A percentile compares a stretch with the other conserved stretches of the same genome.
Evolutionary conservation across 2,888 invertebrate species (phyloP).

Genomic region (Thysanoteuthis rhombus): DNA sequence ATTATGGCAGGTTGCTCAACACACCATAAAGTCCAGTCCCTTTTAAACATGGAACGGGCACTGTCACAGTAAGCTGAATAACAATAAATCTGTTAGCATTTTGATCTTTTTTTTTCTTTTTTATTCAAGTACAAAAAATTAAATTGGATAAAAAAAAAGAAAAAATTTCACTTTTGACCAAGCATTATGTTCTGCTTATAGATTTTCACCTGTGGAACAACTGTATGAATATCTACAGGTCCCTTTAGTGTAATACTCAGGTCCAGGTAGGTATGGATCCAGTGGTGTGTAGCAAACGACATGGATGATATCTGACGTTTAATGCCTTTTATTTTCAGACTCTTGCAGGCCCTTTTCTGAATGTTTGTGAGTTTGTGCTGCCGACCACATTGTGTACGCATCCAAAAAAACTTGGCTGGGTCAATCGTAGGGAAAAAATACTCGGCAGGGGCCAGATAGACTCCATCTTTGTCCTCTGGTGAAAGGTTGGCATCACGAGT

Average conservation of each 20-base stretch:
- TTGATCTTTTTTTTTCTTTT: neutral
- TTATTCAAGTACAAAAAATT: too few relatives aligned
- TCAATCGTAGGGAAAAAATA: constrained; percentile 60
- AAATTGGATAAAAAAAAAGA: too few relatives aligned
- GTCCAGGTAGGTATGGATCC: constrained; percentile 59
- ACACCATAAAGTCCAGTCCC: too few relatives aligned
- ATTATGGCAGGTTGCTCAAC: too few relatives aligned
- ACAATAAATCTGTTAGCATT: too few relatives aligned
- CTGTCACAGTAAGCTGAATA: too few relatives aligned
- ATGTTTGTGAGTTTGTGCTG: constrained; percentile 45
- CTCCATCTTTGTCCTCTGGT: constrained; percentile 42
- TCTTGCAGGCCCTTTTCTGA: constrained; percentile 52
- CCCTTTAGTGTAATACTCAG: constrained; percentile 48
- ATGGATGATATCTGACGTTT: constrained; percentile 44
- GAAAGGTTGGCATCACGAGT: constrained; percentile 33
- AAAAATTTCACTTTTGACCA: neutral
- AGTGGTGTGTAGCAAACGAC: constrained; percentile 58
- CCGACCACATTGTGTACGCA: constrained; percentile 49
- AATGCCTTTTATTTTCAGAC: constrained; percentile 48
- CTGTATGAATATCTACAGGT: constrained; percentile 42
- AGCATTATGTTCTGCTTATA: constrained; percentile 32
- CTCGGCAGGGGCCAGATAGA: constrained; percentile 57
- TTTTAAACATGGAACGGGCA: too few relatives aligned
- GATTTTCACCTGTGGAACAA: constrained; percentile 45
- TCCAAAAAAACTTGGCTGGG: constrained; percentile 53